Evolutionary conservation across 2,888 invertebrate genomes (phyloP), one percentile per base, ranked within the genome.

Genomic region (Digitonthophagus gazella): DNA sequence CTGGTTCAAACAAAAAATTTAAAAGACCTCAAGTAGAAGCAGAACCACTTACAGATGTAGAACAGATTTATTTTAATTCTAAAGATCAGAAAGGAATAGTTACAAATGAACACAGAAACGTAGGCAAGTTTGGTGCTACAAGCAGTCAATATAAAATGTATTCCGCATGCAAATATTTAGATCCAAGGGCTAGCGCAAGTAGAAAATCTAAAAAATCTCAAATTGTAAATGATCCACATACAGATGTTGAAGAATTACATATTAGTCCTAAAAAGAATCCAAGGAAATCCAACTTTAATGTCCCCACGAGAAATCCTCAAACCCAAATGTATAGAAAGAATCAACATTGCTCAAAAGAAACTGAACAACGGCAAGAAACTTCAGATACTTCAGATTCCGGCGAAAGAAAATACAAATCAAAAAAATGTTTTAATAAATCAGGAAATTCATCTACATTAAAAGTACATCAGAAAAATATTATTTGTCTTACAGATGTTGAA

Each of bases 401-500:
- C 28, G 3, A 44, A 44, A 44, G 11, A 8, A 44, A 44, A 44
- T 15, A 15, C 14, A 6, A 15, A 3, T 15, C 4, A 15, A 16
- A 57, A 16, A 57, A 57, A 57, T 11, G 2, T 15, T 11, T 16
- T n/a, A 8, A 44, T 44, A 16, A 2, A 16, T 6, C 15, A 16
- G n/a, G 14, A 3, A 57, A 57, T 15, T 57, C 14, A 3, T 57
- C 4, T 15, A 6, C 6, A 15, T 15, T 14, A 16, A 16, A 16
- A 57, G 11, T 5, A 5, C 6, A 5, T 44, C 54, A 44, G 54
- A 57, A 57, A 18, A 19, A 77, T 18, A 75, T 73, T 16, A 77
- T 75, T 64, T 76, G 76, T 69, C 63, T 78, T 8, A 83, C 82
- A 1, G 83, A 82, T 70, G 80, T 81, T 55, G 83, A 84, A 72